phyloP scores from a whole-genome alignment of 2,888 invertebrate species.

The Caenorhabditis sp. region DNA sequence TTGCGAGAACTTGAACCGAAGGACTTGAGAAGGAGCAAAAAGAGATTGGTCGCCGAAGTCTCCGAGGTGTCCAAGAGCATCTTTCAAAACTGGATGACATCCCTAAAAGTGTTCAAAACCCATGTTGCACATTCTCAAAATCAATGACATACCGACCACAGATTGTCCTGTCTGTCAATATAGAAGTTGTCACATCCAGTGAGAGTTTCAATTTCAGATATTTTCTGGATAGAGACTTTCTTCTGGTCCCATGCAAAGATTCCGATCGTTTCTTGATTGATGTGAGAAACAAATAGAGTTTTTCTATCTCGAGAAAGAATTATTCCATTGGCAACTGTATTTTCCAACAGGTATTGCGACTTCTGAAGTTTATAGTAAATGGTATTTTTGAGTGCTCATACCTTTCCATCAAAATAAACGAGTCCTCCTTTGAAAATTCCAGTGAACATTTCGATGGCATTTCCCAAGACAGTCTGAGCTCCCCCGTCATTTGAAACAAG shows the following conservation, averaged over 20 bases:
- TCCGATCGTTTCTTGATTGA: slow-evolving; percentile 65
- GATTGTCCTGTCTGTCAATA: slow-evolving; percentile 58
- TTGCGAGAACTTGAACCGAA: slow-evolving; percentile 63
- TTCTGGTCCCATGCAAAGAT: slow-evolving; percentile 62
- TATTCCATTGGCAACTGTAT: slow-evolving; percentile 69
- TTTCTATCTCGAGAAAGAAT: slow-evolving; percentile 65
- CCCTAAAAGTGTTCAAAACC: slow-evolving; percentile 54
- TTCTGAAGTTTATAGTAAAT: slow-evolving; percentile 32
- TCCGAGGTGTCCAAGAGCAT: slow-evolving; percentile 59
- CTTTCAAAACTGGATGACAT: slow-evolving; percentile 67
- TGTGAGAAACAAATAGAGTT: slow-evolving; percentile 68
- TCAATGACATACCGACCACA: slow-evolving; percentile 65
- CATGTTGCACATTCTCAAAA: neutral
- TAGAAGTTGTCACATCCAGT: slow-evolving; percentile 70
- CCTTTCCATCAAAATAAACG: slow-evolving; percentile 71
- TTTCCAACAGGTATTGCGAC: slow-evolving; percentile 54
- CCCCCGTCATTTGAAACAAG: slow-evolving; percentile 74
- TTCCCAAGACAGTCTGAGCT: slow-evolving; percentile 61
- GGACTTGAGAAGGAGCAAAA: slow-evolving; percentile 67
- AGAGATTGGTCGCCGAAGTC: slow-evolving; percentile 38
- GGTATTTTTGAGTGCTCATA: neutral
- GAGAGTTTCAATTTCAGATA: slow-evolving; percentile 52
- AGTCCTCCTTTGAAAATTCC: slow-evolving; percentile 66
- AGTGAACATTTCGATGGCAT: slow-evolving; percentile 63
- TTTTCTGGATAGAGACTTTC: slow-evolving; percentile 24